Conservation (phyloP, 2,113 vertebrate species). For the Narcine bancroftii region DNA sequence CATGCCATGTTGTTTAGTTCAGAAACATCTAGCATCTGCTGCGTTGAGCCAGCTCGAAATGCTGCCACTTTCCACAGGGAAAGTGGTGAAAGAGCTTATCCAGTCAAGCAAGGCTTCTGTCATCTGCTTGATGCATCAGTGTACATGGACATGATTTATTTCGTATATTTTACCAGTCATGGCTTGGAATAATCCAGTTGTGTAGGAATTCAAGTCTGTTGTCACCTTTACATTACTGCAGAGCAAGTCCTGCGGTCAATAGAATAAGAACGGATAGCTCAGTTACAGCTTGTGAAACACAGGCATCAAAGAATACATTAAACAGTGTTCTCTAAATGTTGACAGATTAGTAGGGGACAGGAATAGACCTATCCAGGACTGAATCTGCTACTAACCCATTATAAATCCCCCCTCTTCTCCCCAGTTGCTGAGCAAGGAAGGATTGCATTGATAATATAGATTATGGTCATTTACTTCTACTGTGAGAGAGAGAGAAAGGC, state of each 20-base stretch:
- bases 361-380: neutral
- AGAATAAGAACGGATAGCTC: neutral
- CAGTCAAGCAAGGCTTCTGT: conserved; percentile 9
- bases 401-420: neutral
- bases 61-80: neutral
- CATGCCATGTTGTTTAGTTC: neutral
- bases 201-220: conserved; percentile 18
- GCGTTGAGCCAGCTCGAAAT: neutral
- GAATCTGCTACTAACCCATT: neutral
- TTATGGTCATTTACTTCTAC: neutral
- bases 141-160: neutral
- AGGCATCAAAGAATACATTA: neutral
- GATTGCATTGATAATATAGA: neutral
- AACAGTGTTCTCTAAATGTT: neutral
- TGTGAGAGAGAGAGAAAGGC: neutral
- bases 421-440: neutral
- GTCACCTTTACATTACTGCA: neutral
- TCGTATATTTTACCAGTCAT: neutral
- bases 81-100: conserved; percentile 18
- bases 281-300: neutral
- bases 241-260: neutral
- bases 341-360: neutral
- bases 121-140: conserved; percentile 23
- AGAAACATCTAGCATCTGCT: neutral
- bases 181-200: neutral